Conservation (phyloP, 2,113 vertebrate genomes). For the Ascaphus truei region DNA sequence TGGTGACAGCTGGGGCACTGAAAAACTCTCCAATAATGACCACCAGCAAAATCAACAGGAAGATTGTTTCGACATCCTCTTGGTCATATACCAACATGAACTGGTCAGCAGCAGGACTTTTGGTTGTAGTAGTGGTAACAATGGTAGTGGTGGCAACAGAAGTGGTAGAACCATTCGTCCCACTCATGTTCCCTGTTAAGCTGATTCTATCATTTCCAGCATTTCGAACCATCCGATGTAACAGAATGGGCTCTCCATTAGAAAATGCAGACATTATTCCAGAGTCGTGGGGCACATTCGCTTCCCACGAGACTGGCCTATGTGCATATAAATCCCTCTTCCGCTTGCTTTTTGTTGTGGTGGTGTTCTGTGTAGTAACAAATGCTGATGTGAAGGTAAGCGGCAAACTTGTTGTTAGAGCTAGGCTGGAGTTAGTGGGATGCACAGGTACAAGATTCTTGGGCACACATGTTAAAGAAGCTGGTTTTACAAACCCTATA, state of each 20-base stretch:
- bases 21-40: conserved; percentile 96
- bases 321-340: conserved; percentile 45
- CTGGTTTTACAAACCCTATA: conserved; percentile 88
- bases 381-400: conserved; percentile 29
- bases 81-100: conserved; percentile 68
- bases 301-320: not conserved
- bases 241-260: conserved; percentile 13
- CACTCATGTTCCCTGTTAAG: conserved; percentile 21
- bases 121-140: conserved; percentile 42
- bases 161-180: conserved; percentile 7
- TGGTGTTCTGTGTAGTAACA: not conserved
- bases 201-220: conserved; percentile 27
- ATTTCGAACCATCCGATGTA: conserved; percentile 7
- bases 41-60: conserved; percentile 88
- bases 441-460: conserved; percentile 49
- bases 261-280: conserved; percentile 22
- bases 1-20: conserved; percentile 92
- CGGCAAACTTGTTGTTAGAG: conserved; percentile 14
- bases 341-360: conserved; percentile 9
- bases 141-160: not conserved
- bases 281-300: conserved; percentile 25
- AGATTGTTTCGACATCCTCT: conserved; percentile 82
- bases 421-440: conserved; percentile 61
- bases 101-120: conserved; percentile 52
- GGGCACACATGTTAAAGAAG: conserved; percentile 75